phyloP scores from a whole-genome alignment of 2,888 invertebrate species.

The Melieria omissa region DNA sequence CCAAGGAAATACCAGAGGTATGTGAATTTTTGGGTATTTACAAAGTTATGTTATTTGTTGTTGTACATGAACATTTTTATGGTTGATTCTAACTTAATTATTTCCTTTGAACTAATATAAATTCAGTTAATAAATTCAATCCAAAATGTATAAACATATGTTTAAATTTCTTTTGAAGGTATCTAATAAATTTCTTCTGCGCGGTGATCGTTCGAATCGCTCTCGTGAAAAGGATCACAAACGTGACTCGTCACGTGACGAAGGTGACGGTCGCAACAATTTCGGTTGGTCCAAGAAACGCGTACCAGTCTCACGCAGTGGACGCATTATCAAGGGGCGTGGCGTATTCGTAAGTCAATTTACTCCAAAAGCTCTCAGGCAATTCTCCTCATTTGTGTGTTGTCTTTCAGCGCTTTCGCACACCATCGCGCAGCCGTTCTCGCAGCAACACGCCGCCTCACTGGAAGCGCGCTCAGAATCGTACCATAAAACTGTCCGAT shows the following conservation, averaged over 20 bases:
- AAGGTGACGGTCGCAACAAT: conserved; percentile 54
- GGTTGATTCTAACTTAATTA: too few relatives aligned
- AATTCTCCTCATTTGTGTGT: not conserved
- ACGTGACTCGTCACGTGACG: conserved; percentile 49
- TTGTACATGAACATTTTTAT: too few relatives aligned
- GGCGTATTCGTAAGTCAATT: conserved; percentile 84
- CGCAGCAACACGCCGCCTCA: conserved; percentile 93
- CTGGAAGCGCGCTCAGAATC: conserved; percentile 89
- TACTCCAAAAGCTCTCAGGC: not conserved
- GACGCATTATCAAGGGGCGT: conserved; percentile 89
- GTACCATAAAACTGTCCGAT: conserved; percentile 85
- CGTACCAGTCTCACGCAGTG: conserved; percentile 72
- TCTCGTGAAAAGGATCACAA: conserved; percentile 51
- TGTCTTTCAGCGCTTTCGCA: conserved; percentile 79
- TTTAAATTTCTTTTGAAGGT: conserved; percentile 67
- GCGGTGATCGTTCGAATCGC: conserved; percentile 62
- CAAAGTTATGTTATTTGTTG: too few relatives aligned
- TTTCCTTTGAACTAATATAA: too few relatives aligned
- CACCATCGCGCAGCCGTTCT: conserved; percentile 83
- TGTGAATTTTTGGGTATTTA: not conserved
- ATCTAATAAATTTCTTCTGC: conserved; percentile 86
- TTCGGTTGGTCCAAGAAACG: conserved; percentile 67
- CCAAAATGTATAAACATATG: conserved; percentile 16
- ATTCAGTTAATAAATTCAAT: not conserved
- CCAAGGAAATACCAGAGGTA: conserved; percentile 90